Conservation (phyloP, 2,888 invertebrate species). For the Syrista parreyssii region DNA sequence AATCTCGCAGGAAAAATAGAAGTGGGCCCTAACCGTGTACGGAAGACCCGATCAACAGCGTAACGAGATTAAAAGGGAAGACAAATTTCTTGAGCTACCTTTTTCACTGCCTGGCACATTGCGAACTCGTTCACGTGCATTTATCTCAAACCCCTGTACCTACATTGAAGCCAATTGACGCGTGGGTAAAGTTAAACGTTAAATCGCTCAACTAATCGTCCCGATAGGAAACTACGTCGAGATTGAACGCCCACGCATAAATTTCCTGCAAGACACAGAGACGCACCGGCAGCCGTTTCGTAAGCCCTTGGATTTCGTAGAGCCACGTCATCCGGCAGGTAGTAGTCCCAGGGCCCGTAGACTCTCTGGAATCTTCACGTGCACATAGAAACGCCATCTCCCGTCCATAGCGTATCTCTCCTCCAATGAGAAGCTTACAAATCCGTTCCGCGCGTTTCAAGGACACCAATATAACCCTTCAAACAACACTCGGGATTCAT, state of each 20-base stretch:
- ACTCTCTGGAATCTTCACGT: slow-evolving; percentile 36
- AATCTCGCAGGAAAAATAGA: background rate
- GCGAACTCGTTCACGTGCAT: slow-evolving; percentile 14
- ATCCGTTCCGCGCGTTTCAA: slow-evolving; percentile 10
- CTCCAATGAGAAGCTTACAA: background rate
- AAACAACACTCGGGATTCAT: slow-evolving; percentile 7
- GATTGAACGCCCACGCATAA: slow-evolving; percentile 44
- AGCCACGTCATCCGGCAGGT: slow-evolving; percentile 40
- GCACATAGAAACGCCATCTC: background rate
- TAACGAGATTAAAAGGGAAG: background rate
- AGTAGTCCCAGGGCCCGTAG: slow-evolving; percentile 34
- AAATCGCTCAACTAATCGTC: slow-evolving; percentile 49
- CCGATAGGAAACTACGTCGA: slow-evolving; percentile 37
- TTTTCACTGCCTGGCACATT: background rate
- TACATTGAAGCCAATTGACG: slow-evolving; percentile 39
- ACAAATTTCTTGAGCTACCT: background rate
- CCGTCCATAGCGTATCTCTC: background rate
- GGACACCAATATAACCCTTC: background rate
- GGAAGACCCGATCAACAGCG: background rate
- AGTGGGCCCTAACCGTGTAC: background rate
- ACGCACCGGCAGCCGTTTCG: background rate
- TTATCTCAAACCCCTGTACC: background rate
- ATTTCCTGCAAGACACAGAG: background rate
- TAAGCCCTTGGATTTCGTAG: slow-evolving; percentile 2
- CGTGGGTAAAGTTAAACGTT: slow-evolving; percentile 53